Percentiles rank a stretch among this genome's conserved stretches.
phyloP scores from a whole-genome alignment of 2,888 invertebrate genomes.

The Apeira syringaria region DNA sequence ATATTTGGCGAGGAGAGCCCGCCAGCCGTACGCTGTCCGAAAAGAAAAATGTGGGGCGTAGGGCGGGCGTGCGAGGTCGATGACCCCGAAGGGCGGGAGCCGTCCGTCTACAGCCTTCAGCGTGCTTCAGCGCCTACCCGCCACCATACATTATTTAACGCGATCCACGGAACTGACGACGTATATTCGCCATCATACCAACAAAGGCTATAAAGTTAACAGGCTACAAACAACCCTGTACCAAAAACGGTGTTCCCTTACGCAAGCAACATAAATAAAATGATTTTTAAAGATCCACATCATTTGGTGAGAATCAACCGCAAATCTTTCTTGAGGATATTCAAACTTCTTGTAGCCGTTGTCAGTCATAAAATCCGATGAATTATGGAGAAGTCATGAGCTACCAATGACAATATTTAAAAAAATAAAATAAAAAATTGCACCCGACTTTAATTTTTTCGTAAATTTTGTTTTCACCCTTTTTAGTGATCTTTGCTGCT shows the following conservation, averaged over 20 bases:
- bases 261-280: slow-evolving; percentile 31
- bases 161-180: slow-evolving; percentile 57
- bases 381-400: too few relatives aligned
- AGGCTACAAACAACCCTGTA: slow-evolving; percentile 21
- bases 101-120: slow-evolving; percentile 42
- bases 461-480: too few relatives aligned
- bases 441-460: too few relatives aligned
- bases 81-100: slow-evolving; percentile 54
- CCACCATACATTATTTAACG: slow-evolving; percentile 62
- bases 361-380: too few relatives aligned
- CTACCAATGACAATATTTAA: too few relatives aligned
- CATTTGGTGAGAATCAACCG: slow-evolving; percentile 47
- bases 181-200: slow-evolving; percentile 46
- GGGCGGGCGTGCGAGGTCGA: slow-evolving; percentile 63
- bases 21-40: slow-evolving; percentile 69
- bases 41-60: slow-evolving; percentile 76
- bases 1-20: slow-evolving; percentile 57
- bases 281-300: slow-evolving; percentile 44
- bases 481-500: too few relatives aligned
- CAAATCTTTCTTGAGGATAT: too few relatives aligned
- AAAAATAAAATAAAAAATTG: too few relatives aligned
- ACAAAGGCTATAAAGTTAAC: slow-evolving; percentile 40
- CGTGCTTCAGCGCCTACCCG: slow-evolving; percentile 54
- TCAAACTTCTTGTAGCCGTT: too few relatives aligned
- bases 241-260: slow-evolving; percentile 31